Conservation (phyloP, 2,797 vertebrate species). For the Liparis tanakae region DNA sequence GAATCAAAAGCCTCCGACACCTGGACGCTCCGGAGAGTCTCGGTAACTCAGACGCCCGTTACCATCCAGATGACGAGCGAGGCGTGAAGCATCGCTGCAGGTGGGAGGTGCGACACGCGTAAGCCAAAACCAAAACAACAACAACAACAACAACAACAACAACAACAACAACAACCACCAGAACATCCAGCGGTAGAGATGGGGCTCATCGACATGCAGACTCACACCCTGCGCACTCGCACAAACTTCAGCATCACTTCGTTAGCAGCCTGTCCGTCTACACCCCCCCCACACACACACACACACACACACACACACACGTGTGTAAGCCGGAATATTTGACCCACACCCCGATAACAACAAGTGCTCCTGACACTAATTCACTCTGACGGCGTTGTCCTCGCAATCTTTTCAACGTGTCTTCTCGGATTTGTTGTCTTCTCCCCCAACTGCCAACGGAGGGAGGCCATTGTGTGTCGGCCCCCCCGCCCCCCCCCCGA, state of each 20-base stretch:
- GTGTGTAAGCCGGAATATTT: constrained; percentile 69
- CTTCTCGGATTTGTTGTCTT: constrained; percentile 68
- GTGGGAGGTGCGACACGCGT: constrained; percentile 27
- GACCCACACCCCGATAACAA: constrained; percentile 73
- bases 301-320: too few species aligned
- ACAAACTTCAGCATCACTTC: constrained; percentile 56
- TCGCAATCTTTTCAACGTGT: constrained; percentile 80
- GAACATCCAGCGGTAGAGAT: constrained; percentile 30
- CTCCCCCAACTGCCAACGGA: constrained; percentile 64
- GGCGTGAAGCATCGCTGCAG: constrained; percentile 45
- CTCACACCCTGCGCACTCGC: constrained; percentile 30
- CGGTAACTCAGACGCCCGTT: constrained; percentile 28
- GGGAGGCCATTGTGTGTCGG: constrained; percentile 72
- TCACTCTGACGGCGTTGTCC: constrained; percentile 75
- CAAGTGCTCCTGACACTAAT: constrained; percentile 71
- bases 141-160: constrained; percentile 8
- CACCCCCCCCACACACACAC: too few species aligned
- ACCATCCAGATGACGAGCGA: constrained; percentile 50
- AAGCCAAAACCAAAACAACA: constrained; percentile 29
- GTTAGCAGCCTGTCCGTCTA: constrained; percentile 45
- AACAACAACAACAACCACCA: constrained; percentile 7
- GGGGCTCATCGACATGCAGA: constrained; percentile 43
- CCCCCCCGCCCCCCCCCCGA: constrained; percentile 6
- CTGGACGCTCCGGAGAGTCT: constrained; percentile 40
- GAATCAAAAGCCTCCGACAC: constrained; percentile 14